Conservation (phyloP, 2,113 vertebrate species). For the Ptilorrhoa leucosticta region DNA sequence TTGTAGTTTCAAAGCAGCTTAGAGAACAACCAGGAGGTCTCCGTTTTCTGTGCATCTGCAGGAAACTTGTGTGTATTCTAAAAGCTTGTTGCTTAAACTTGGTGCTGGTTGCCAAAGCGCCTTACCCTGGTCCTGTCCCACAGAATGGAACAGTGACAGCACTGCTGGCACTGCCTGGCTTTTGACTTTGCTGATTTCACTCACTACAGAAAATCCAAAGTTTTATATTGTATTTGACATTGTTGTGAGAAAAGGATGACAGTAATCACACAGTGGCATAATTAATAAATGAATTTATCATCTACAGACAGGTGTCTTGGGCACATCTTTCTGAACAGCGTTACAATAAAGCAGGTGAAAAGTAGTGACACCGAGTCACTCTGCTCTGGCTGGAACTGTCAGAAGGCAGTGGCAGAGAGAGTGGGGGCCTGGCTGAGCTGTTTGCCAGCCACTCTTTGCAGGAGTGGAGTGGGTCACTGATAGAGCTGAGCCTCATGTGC, state of each 20-base stretch:
- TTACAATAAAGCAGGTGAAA: neutral
- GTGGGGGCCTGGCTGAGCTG: neutral
- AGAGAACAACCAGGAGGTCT: neutral
- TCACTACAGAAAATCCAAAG: slow-evolving; percentile 20
- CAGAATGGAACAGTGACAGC: neutral
- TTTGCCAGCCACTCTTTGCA: neutral
- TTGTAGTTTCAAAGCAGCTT: slow-evolving; percentile 1
- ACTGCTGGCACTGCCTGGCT: neutral
- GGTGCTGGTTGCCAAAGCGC: slow-evolving; percentile 62
- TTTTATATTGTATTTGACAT: neutral
- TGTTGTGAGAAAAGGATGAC: neutral
- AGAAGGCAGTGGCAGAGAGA: neutral
- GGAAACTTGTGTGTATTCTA: neutral
- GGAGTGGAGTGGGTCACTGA: neutral
- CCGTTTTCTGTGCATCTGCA: neutral
- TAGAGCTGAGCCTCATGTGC: neutral
- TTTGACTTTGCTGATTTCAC: neutral
- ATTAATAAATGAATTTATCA: neutral
- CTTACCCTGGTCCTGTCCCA: slow-evolving; percentile 2
- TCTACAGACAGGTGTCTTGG: neutral
- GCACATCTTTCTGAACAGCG: neutral
- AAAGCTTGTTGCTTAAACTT: neutral
- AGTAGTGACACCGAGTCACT: neutral
- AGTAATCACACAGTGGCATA: neutral
- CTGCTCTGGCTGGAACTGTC: neutral